A percentile compares a stretch with the other conserved stretches of the same genome.
Conservation (phyloP, 37 sponge, comb jelly and placozoan species). For the Eunapius fragilis region DNA sequence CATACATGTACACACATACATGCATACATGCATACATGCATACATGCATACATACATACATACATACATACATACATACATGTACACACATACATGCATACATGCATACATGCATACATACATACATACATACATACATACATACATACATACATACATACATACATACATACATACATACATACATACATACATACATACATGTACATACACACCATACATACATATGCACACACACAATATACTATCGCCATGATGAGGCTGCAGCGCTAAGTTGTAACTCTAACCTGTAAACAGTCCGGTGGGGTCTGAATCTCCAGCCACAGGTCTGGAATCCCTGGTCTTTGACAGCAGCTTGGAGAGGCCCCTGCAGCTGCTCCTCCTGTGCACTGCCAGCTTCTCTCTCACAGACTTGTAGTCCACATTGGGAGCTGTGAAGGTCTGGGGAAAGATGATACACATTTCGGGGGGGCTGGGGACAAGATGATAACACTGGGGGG, state of each 20-base stretch:
- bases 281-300: constrained; percentile 40
- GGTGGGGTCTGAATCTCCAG: constrained; percentile 38
- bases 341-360: constrained; percentile 70
- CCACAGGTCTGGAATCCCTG: constrained; percentile 55
- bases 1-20: too few relatives aligned
- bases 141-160: neutral
- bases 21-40: too few relatives aligned
- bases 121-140: neutral
- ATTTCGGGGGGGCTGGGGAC: neutral
- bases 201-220: neutral
- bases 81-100: neutral
- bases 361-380: constrained; percentile 45
- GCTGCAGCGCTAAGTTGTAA: neutral
- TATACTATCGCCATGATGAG: too few relatives aligned
- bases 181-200: neutral
- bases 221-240: too few relatives aligned
- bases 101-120: neutral
- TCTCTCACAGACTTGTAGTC: constrained; percentile 72
- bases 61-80: neutral
- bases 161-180: neutral
- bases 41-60: too few relatives aligned
- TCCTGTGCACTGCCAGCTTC: constrained; percentile 63
- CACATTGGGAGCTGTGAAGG: constrained; percentile 39
- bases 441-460: constrained; percentile 19
- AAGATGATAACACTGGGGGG: neutral